phyloP scores from a whole-genome alignment of 2,888 invertebrate species.

The Neocrepidodera transversa region DNA sequence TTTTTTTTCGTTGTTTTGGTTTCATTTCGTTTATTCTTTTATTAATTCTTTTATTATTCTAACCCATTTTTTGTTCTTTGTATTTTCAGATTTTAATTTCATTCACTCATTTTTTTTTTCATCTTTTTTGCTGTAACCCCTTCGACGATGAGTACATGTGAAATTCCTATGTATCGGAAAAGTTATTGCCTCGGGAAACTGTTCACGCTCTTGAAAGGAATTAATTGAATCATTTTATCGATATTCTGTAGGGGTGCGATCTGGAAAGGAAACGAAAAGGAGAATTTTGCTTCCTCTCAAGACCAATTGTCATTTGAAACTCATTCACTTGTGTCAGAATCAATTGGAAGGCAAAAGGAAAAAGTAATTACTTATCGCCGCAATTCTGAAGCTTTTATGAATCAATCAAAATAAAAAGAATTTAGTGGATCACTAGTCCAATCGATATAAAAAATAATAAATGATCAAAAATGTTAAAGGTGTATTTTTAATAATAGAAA shows the following conservation, averaged over 20 bases:
- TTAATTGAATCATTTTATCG: constrained; percentile 35
- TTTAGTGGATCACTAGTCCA: too few species aligned
- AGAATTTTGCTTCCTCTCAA: constrained; percentile 15
- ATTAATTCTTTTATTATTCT: too few species aligned
- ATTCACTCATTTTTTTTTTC: too few species aligned
- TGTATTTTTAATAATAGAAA: too few species aligned
- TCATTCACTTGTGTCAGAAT: constrained; percentile 1
- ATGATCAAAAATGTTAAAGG: too few species aligned
- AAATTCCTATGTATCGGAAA: constrained; percentile 31
- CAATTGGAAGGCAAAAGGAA: constrained; percentile 9
- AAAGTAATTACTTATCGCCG: background rate
- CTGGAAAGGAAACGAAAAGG: constrained; percentile 19
- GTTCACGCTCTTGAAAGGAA: constrained; percentile 31
- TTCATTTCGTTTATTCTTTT: too few species aligned
- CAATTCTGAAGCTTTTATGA: background rate
- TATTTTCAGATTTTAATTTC: too few species aligned
- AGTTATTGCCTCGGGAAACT: constrained; percentile 32
- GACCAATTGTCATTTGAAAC: constrained; percentile 11
- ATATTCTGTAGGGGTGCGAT: constrained; percentile 25
- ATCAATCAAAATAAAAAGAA: too few species aligned
- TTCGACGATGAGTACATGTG: constrained; percentile 11
- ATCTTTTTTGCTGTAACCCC: background rate
- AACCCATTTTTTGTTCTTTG: too few species aligned
- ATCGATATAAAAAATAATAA: too few species aligned
- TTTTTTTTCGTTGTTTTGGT: too few species aligned